A percentile compares a stretch with the other conserved stretches of the same genome.
Conservation (phyloP, 2,888 invertebrate genomes). For the Spodoptera picta region DNA sequence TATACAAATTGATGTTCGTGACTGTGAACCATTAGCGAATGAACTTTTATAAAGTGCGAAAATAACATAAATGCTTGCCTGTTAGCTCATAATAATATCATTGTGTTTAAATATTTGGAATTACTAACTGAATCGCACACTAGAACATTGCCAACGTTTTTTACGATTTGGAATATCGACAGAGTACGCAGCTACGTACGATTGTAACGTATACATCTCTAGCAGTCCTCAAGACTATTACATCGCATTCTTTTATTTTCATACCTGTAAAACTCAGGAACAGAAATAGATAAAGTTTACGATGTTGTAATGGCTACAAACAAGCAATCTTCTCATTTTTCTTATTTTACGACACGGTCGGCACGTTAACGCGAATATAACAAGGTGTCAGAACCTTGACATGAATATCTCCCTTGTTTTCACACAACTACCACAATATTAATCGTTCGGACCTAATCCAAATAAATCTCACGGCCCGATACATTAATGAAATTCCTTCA, state of each 20-base stretch:
- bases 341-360: slow-evolving; percentile 42
- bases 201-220: slow-evolving; percentile 7
- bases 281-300: slow-evolving; percentile 55
- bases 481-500: slow-evolving; percentile 65
- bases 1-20: slow-evolving; percentile 21
- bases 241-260: slow-evolving; percentile 44
- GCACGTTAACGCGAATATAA: slow-evolving; percentile 61
- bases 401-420: slow-evolving; percentile 72
- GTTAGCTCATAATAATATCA: slow-evolving; percentile 35
- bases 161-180: slow-evolving; percentile 14
- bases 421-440: slow-evolving; percentile 69
- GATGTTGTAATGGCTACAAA: slow-evolving; percentile 48
- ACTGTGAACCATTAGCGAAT: slow-evolving; percentile 14
- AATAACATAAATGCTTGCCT: slow-evolving; percentile 11
- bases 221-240: slow-evolving; percentile 31
- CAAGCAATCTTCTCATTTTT: slow-evolving; percentile 44
- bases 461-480: slow-evolving; percentile 64
- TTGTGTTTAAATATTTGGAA: slow-evolving; percentile 42
- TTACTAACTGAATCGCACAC: slow-evolving; percentile 28
- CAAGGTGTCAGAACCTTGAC: slow-evolving; percentile 81
- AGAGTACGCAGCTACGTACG: slow-evolving; percentile 10
- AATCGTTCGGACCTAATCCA: slow-evolving; percentile 66
- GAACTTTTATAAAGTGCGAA: slow-evolving; percentile 27
- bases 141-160: slow-evolving; percentile 48
- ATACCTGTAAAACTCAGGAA: slow-evolving; percentile 51